Percentiles rank a stretch among this genome's conserved stretches.
These are phyloP conservation scores for Notolabrus celidotus DNA, from an alignment of 2,797 vertebrate genomes.

Conservation along the genomic window DNA sequence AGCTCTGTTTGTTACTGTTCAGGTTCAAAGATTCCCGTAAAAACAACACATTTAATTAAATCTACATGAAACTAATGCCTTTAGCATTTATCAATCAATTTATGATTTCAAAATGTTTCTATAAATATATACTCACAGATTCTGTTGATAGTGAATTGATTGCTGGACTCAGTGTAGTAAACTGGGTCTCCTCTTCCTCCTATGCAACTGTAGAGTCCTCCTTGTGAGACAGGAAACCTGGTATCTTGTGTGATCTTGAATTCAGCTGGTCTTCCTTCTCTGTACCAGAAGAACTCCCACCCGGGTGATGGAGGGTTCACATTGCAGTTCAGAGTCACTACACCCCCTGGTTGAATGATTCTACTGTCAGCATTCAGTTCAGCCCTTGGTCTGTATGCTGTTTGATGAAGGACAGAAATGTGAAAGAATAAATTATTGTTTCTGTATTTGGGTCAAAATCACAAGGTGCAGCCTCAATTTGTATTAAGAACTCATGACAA, in stretches of 20 bases:
- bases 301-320: conserved; percentile 14
- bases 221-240: not conserved
- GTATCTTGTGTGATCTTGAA: not conserved
- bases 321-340: conserved; percentile 31
- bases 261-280: conserved; percentile 1
- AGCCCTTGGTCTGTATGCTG: not conserved
- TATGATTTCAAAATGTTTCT: not conserved
- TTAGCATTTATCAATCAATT: too few species aligned
- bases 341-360: fast-evolving
- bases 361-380: not conserved
- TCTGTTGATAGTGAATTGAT: not conserved
- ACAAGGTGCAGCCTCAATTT: not conserved
- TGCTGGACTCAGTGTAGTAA: conserved; percentile 7
- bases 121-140: not conserved
- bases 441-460: not conserved
- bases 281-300: conserved; percentile 44
- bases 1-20: conserved; percentile 1
- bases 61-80: too few species aligned
- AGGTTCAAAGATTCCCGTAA: not conserved
- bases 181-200: conserved; percentile 20
- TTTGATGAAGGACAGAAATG: not conserved
- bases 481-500: too few species aligned
- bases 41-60: not conserved
- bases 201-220: conserved; percentile 27
- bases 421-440: not conserved